Evolutionary conservation across 2,888 invertebrate species (phyloP).

Genomic region (Sthenelais limicola): DNA sequence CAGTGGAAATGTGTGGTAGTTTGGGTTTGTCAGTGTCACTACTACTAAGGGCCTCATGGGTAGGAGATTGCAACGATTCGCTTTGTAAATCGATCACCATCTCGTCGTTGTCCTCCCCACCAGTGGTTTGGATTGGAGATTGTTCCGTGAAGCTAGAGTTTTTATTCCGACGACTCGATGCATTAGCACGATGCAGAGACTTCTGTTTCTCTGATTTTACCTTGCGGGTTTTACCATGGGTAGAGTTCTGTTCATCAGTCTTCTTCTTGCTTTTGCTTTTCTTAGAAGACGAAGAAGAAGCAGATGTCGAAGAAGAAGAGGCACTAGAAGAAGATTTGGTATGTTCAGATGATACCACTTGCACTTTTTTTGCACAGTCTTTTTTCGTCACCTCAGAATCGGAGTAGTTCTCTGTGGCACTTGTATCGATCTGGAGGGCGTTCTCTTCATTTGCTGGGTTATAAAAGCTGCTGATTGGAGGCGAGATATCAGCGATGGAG

Average conservation of each 20-base stretch:
- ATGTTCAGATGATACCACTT: too few relatives aligned
- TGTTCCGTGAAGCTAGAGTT: too few relatives aligned
- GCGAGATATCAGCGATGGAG: slow-evolving; percentile 43
- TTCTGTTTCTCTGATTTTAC: too few relatives aligned
- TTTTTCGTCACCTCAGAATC: slow-evolving; percentile 6
- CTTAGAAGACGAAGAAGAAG: too few relatives aligned
- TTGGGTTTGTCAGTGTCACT: not conserved
- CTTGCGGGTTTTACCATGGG: too few relatives aligned
- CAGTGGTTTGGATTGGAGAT: slow-evolving; percentile 12
- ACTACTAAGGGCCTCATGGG: not conserved
- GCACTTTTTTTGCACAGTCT: slow-evolving; percentile 3
- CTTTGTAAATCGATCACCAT: slow-evolving; percentile 23
- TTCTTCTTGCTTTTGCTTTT: too few relatives aligned
- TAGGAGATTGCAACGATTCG: slow-evolving; percentile 3
- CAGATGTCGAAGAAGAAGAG: too few relatives aligned
- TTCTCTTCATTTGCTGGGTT: slow-evolving; percentile 66
- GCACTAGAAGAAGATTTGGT: too few relatives aligned
- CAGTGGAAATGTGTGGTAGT: too few relatives aligned
- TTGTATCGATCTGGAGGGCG: slow-evolving; percentile 65
- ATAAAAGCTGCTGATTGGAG: slow-evolving; percentile 59
- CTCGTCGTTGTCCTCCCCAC: slow-evolving; percentile 17
- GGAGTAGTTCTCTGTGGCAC: slow-evolving; percentile 58
- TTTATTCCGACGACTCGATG: too few relatives aligned
- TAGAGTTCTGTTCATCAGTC: too few relatives aligned
- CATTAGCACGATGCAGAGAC: too few relatives aligned